Percentiles rank a stretch among this genome's conserved stretches.
These are phyloP conservation scores for Vanessa tameamea DNA, from an alignment of 1,140 invertebrate species.

Conservation along the genomic window DNA sequence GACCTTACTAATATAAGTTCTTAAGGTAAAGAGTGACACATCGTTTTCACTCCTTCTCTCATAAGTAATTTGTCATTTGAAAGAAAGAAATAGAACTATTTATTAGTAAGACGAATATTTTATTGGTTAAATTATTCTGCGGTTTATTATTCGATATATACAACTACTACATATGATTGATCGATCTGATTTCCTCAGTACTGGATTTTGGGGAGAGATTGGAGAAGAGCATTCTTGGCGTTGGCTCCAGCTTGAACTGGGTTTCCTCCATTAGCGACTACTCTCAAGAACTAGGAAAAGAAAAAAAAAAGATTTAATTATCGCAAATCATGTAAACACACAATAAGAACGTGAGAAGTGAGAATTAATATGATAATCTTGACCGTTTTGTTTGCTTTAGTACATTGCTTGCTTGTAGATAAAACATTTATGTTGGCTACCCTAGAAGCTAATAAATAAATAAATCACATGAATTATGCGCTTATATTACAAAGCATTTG, in stretches of 20 bases:
- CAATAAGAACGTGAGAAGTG: no score
- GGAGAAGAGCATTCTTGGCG: constrained; percentile 44
- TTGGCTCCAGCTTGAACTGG: constrained; percentile 38
- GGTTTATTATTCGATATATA: constrained; percentile 27
- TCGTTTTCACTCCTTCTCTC: no score
- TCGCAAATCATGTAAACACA: not conserved
- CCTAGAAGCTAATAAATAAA: no score
- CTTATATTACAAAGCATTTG: no score
- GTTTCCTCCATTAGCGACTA: constrained; percentile 44
- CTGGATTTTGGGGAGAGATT: constrained; percentile 36
- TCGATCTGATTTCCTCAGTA: constrained; percentile 25
- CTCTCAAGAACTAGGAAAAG: constrained; percentile 46
- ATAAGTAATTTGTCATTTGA: not conserved
- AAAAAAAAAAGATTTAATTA: not conserved
- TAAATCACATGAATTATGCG: no score
- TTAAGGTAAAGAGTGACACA: no score
- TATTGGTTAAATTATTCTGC: constrained; percentile 1
- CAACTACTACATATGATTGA: constrained; percentile 32
- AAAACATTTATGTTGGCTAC: no score
- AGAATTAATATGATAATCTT: no score
- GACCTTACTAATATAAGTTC: no score
- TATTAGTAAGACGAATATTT: not conserved
- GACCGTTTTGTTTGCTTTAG: no score
- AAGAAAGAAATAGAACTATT: no score
- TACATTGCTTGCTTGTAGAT: no score